Evolutionary conservation across 2,888 invertebrate species (phyloP), one percentile per base, ranked within the genome.

Genomic region (Drosophila niveifrons): DNA sequence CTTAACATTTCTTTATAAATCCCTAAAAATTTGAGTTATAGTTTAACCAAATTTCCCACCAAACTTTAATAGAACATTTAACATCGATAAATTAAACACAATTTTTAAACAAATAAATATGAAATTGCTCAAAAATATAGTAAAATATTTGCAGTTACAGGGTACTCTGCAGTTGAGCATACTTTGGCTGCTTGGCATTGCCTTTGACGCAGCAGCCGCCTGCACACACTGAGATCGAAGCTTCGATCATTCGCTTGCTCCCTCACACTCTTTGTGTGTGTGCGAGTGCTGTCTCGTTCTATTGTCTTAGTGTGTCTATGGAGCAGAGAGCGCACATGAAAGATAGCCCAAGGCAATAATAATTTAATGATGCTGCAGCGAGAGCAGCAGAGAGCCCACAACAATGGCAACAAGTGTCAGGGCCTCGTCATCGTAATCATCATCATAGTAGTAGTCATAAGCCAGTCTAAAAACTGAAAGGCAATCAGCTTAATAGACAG

Each of bases 281-380:
- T 15, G 13, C 6, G 15, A 11, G 10, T 15, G 17, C 34, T 48
- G 11, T 10, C 10, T 34, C 46, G 34, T 18, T 52, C n/a, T 56
- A 36, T 61, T 55, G 39, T 41, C 29, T 48, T 48, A n/a, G 34
- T 59, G 39, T 51, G 51, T 65, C 67, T 73, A 41, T 84, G 73
- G 53, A 47, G 29, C 18, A 39, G 55, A 39, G 55, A 34, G 11
- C 23, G 34, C 34, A 46, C 48, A 56, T 57, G 57, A 57, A 50
- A 23, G 29, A 57, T 44, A 31, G 72, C 86, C 75, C 57, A 44
- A 62, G 78, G 86, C 79, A 88, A 89, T 87, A 88, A 87, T 85
- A 88, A 86, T 89, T 86, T 89, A 88, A 87, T 89, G 88, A 89
- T 89, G 87, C 84, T 88, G 75, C 78, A 75, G 64, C 64, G 51